Evolutionary conservation across 2,797 vertebrate species (phyloP), one percentile per base, ranked within the genome.

Genomic region (Danio tinwini): DNA sequence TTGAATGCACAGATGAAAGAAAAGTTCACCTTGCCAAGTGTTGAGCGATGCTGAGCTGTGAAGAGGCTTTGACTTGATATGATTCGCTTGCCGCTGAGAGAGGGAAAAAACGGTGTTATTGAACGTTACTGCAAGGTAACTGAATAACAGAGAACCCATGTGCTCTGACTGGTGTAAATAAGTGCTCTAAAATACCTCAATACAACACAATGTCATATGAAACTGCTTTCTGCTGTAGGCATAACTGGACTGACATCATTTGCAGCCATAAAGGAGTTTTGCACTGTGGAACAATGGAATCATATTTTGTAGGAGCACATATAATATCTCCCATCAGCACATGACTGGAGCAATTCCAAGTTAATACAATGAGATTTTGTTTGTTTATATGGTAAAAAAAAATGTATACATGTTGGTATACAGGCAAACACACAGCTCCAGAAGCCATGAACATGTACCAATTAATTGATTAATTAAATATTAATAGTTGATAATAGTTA

Each of bases 11-110:
- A 70, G 71, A 80, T 78, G 59, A 85, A 84, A 85, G 70, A 45
- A 80, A 56, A 72, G 56, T 63, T 87, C 84, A 86, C 82, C 78
- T 83, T 81, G 69, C 21, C 37, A 40, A 45, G 37, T 73, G 59
- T 65, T 78, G 9, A 81, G 61, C 76, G 70, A 78, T 81, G 74
- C 44, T 68, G 49, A 76, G 72, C 71, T 76, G 17, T 74, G 44
- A 78, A 80, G 55, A 80, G 63, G 40, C 62, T 83, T 74, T 80
- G 64, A 77, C 76, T 73, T 71, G 70, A 70, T 39, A 63, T 53
- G 69, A 78, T 74, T 62, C 16, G 3, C 16, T 37, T 47, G 52
- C 11, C 11, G 0, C 52, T 47, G 7, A 56, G 10, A 67, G 67
- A 67, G 3, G 19, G n/a, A 2, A 45, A 53, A 55, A 65, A 39